Evolutionary conservation across 2,888 invertebrate species (phyloP).

Genomic region (Protophormia terraenovae): DNA sequence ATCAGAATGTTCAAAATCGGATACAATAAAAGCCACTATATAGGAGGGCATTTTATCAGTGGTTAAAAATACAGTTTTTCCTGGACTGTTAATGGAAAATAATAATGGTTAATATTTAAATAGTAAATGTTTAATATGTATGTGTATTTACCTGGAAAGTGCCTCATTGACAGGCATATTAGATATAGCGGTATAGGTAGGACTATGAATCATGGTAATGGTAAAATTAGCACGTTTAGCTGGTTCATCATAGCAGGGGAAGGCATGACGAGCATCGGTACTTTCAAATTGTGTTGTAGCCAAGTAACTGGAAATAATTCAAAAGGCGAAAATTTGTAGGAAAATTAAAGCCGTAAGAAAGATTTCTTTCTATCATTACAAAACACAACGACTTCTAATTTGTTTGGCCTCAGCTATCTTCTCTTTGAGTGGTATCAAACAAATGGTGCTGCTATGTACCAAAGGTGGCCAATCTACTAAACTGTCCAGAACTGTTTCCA

Average conservation of each 20-base stretch:
- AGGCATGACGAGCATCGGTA: constrained; percentile 85
- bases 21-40: constrained; percentile 90
- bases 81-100: constrained; percentile 8
- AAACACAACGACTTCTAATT: too few relatives aligned
- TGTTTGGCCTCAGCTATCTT: too few relatives aligned
- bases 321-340: too few relatives aligned
- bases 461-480: too few relatives aligned
- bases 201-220: constrained; percentile 75
- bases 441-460: too few relatives aligned
- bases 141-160: constrained; percentile 54
- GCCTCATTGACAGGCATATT: constrained; percentile 81
- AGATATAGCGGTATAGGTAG: constrained; percentile 76
- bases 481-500: too few relatives aligned
- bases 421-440: too few relatives aligned
- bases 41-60: constrained; percentile 89
- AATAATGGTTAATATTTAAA: not conserved
- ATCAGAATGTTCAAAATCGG: constrained; percentile 81
- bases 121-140: too few relatives aligned
- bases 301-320: constrained; percentile 76
- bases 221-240: constrained; percentile 86
- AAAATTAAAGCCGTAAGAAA: not conserved
- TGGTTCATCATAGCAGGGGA: constrained; percentile 88
- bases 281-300: constrained; percentile 87
- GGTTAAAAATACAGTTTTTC: constrained; percentile 78
- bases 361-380: too few relatives aligned